A percentile compares a stretch with the other conserved stretches of the same genome.
phyloP scores from a whole-genome alignment of 1,140 invertebrate species.

The Andrena cerasifolii region DNA sequence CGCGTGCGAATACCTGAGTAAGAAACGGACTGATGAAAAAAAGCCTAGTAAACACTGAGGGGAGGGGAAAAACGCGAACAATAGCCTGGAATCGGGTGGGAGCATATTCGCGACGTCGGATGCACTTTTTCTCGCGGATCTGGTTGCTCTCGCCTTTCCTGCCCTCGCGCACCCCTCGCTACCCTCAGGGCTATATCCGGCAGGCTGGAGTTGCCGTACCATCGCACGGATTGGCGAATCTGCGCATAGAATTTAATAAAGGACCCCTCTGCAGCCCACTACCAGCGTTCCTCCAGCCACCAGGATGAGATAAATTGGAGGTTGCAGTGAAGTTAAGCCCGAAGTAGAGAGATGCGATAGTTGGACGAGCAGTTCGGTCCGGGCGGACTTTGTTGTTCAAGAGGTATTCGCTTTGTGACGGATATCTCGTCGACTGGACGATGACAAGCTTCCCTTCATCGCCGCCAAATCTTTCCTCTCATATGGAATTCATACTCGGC shows the following conservation, averaged over 20 bases:
- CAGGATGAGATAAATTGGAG: constrained; percentile 29
- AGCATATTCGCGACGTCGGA: constrained; percentile 14
- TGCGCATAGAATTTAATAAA: constrained; percentile 45
- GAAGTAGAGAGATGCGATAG: neutral
- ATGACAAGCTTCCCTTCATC: neutral
- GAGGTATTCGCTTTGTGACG: constrained; percentile 12
- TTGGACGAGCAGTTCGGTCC: neutral
- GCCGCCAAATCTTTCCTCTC: neutral
- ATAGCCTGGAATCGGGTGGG: constrained; percentile 44
- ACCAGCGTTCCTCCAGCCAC: neutral
- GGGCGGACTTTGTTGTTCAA: neutral
- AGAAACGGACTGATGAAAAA: constrained; percentile 13
- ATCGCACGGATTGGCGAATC: constrained; percentile 23
- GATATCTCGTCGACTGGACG: neutral
- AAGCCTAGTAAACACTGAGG: constrained; percentile 30
- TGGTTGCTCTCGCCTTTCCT: neutral
- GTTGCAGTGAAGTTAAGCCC: neutral
- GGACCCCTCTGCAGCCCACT: neutral
- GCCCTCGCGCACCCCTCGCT: neutral
- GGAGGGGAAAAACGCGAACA: constrained; percentile 49
- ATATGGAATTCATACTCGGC: too few relatives aligned
- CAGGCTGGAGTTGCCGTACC: constrained; percentile 11
- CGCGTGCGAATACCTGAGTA: constrained; percentile 5
- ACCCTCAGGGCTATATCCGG: neutral
- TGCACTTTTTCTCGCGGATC: constrained; percentile 29